A percentile compares a stretch with the other conserved stretches of the same genome.
Conservation (phyloP, 2,113 vertebrate species). For the Pterocles gutturalis region DNA sequence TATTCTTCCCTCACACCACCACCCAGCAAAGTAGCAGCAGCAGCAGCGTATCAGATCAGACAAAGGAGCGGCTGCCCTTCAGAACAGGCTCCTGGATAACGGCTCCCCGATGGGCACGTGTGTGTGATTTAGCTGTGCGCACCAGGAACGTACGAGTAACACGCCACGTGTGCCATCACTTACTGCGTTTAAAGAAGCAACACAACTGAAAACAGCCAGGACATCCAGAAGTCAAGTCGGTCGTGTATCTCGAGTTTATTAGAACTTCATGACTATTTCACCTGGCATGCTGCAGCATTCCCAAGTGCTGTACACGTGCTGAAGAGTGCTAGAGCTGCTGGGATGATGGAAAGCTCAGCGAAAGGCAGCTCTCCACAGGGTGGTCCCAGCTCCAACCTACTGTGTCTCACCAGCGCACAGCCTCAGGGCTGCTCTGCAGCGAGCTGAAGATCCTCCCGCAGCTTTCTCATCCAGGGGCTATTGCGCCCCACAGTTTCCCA, state of each 20-base stretch:
- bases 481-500: not conserved
- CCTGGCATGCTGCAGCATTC: fast-evolving
- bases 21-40: not conserved
- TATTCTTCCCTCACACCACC: constrained; percentile 36
- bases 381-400: not conserved
- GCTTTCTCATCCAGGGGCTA: not conserved
- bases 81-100: constrained; percentile 2
- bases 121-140: not conserved
- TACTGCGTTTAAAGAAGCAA: not conserved
- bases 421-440: not conserved
- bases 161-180: not conserved
- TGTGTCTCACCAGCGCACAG: not conserved
- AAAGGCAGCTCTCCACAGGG: not conserved
- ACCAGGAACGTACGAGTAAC: not conserved
- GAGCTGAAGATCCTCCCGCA: not conserved
- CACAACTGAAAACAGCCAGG: not conserved
- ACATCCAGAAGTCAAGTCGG: not conserved
- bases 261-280: not conserved
- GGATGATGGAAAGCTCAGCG: not conserved
- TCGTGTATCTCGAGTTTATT: not conserved
- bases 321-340: not conserved
- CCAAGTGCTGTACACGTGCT: not conserved
- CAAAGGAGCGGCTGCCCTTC: constrained; percentile 38
- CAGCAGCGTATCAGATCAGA: constrained; percentile 7
- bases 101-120: not conserved